A percentile compares a stretch with the other conserved stretches of the same genome.
These are phyloP conservation scores for Lymantria monacha DNA, from an alignment of 2,888 invertebrate genomes.

Conservation along the genomic window DNA sequence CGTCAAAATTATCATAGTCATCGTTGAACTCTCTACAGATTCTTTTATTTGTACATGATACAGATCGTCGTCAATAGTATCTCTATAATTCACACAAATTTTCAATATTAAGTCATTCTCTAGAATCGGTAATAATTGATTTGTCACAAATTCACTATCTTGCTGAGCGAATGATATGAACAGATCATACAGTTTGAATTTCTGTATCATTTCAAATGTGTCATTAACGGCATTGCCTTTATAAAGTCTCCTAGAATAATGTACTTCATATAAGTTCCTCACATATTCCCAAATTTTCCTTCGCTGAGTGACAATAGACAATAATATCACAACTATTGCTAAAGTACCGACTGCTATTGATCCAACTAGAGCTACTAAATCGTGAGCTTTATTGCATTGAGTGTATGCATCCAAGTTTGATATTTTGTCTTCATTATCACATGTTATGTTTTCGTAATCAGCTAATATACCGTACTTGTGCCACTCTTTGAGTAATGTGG, in stretches of 20 bases:
- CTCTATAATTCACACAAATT: background rate
- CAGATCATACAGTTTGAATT: background rate
- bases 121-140: background rate
- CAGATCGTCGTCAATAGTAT: background rate
- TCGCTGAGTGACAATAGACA: background rate
- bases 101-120: background rate
- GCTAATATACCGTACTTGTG: background rate
- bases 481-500: background rate
- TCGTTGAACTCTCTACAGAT: background rate
- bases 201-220: background rate
- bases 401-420: background rate
- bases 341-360: background rate
- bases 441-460: background rate
- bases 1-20: background rate
- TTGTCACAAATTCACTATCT: background rate
- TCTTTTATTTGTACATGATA: background rate
- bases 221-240: background rate
- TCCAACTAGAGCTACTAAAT: background rate
- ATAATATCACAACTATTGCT: background rate
- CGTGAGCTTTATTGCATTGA: background rate
- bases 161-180: background rate
- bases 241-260: background rate
- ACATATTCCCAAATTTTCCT: background rate
- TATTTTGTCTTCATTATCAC: background rate
- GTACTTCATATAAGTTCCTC: background rate